These are phyloP conservation scores for Zygaena filipendulae DNA, from an alignment of 2,888 invertebrate genomes.

Conservation along the genomic window DNA sequence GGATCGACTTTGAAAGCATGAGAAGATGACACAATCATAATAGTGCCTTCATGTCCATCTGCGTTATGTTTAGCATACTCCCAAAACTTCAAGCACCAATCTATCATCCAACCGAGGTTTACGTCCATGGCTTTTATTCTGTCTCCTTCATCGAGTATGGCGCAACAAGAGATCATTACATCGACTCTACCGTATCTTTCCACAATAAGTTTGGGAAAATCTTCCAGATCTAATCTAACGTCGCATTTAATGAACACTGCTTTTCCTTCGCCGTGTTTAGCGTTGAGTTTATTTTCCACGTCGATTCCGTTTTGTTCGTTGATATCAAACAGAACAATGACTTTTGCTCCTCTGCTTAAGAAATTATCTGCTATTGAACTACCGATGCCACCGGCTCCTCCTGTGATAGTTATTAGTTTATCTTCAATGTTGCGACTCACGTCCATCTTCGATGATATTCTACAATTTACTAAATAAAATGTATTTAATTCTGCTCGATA, in stretches of 20 bases:
- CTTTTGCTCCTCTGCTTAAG: conserved; percentile 36
- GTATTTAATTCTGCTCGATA: no score
- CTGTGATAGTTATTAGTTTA: conserved; percentile 44
- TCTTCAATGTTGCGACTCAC: conserved; percentile 24
- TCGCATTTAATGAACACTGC: conserved; percentile 52
- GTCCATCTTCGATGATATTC: conserved; percentile 33
- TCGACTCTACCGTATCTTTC: conserved; percentile 28
- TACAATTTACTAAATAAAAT: no score
- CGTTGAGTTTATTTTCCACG: conserved; percentile 32
- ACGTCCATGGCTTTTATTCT: conserved; percentile 46
- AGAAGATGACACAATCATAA: conserved; percentile 74
- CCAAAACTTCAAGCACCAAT: conserved; percentile 61
- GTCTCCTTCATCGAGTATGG: conserved; percentile 28
- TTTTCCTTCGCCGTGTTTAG: conserved; percentile 42
- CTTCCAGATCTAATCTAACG: conserved; percentile 45
- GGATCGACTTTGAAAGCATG: conserved; percentile 62
- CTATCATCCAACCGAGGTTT: conserved; percentile 35
- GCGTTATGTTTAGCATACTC: conserved; percentile 66
- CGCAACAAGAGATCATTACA: conserved; percentile 41
- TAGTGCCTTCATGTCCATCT: conserved; percentile 69
- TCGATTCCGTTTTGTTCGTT: conserved; percentile 26
- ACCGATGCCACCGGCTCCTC: conserved; percentile 66
- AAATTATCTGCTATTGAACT: conserved; percentile 46
- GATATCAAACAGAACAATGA: conserved; percentile 22
- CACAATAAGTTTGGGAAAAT: conserved; percentile 25